phyloP scores from a whole-genome alignment of 1,140 invertebrate genomes.

The Schlechtendalia chinensis region DNA sequence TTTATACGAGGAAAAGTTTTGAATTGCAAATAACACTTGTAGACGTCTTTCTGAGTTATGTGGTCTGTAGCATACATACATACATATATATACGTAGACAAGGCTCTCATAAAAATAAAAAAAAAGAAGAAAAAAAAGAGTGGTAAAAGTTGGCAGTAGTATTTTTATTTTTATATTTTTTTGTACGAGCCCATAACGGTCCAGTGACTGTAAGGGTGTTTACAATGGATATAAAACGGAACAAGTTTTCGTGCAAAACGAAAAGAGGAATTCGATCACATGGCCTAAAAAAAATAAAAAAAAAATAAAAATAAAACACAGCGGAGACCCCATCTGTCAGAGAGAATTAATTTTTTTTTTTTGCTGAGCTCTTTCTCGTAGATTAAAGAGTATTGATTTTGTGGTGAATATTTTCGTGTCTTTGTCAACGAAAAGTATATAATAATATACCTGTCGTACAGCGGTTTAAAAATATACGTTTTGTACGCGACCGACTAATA shows the following conservation, averaged over 20 bases:
- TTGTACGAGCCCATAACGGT: conserved; percentile 9
- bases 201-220: conserved; percentile 25
- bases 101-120: background rate
- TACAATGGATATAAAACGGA: conserved; percentile 18
- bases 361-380: too few species aligned
- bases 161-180: background rate
- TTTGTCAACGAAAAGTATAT: background rate
- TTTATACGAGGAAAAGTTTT: conserved; percentile 2
- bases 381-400: conserved; percentile 5
- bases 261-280: background rate
- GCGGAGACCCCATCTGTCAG: background rate
- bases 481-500: background rate
- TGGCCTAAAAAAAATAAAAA: background rate
- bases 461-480: background rate
- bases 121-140: background rate
- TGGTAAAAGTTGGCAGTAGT: conserved; percentile 13
- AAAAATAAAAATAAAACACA: too few species aligned
- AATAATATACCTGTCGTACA: background rate
- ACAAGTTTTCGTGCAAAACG: conserved; percentile 10
- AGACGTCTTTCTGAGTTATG: conserved; percentile 18
- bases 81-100: background rate
- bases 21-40: conserved; percentile 26
- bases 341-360: background rate
- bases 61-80: too few species aligned
- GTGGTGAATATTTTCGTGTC: background rate